Evolutionary conservation across 2,797 vertebrate genomes (phyloP).

Genomic region (Pempheris klunzingeri): DNA sequence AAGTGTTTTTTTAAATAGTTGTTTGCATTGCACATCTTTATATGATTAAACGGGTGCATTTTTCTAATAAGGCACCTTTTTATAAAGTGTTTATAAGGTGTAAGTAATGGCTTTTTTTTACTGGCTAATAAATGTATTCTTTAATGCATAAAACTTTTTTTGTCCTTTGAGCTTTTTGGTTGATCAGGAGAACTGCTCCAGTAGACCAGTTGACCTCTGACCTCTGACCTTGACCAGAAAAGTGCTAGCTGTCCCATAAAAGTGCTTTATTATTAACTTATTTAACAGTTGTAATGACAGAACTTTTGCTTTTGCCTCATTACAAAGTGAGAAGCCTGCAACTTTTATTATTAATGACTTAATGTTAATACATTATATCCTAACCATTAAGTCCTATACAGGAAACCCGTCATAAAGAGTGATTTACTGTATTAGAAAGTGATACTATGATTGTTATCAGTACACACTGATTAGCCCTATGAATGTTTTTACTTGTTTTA

Average conservation of each 20-base stretch:
- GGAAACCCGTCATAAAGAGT: not conserved
- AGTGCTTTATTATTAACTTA: not conserved
- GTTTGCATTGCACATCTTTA: not conserved
- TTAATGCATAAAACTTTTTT: no score
- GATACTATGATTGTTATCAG: not conserved
- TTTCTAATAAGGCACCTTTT: not conserved
- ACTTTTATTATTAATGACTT: not conserved
- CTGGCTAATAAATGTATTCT: no score
- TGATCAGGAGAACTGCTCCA: not conserved
- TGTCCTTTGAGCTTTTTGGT: not conserved
- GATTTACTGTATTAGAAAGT: not conserved
- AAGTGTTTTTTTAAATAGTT: not conserved
- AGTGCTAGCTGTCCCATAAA: no score
- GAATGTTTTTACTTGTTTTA: no score
- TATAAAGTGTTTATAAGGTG: not conserved
- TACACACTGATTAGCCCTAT: not conserved
- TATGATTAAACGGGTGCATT: not conserved
- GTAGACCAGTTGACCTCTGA: not conserved
- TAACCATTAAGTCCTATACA: not conserved
- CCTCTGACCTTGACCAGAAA: not conserved
- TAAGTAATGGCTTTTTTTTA: not conserved
- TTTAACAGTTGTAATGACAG: not conserved
- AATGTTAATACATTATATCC: no score
- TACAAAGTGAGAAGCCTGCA: not conserved
- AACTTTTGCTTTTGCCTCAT: not conserved